Evolutionary conservation across 2,113 vertebrate genomes (phyloP).

Genomic region (Myotis lucifugus): DNA sequence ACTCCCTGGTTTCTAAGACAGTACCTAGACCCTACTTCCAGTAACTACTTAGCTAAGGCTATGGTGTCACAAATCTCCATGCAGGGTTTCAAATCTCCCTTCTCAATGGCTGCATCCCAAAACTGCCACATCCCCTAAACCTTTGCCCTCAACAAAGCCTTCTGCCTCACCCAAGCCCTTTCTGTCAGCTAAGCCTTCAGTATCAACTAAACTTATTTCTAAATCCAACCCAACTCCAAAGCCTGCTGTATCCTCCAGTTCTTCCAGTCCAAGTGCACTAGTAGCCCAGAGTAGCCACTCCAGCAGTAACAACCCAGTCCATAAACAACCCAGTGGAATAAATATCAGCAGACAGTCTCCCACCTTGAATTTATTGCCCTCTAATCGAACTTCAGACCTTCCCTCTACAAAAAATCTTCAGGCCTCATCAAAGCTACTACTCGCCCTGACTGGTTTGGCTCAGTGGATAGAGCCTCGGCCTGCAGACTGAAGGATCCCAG

Average conservation of each 20-base stretch:
- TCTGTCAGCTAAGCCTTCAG: constrained; percentile 85
- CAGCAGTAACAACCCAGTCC: constrained; percentile 81
- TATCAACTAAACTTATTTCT: constrained; percentile 86
- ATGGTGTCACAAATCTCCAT: constrained; percentile 87
- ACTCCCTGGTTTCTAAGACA: constrained; percentile 88
- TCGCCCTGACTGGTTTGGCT: too few relatives aligned
- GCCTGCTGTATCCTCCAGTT: constrained; percentile 84
- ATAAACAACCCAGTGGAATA: constrained; percentile 87
- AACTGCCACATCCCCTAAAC: constrained; percentile 86
- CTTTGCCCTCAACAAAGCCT: constrained; percentile 84
- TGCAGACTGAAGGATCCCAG: too few relatives aligned
- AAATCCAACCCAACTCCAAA: constrained; percentile 85
- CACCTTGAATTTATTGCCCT: constrained; percentile 85
- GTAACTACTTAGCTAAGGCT: constrained; percentile 89
- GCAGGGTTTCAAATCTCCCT: constrained; percentile 90
- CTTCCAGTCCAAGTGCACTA: constrained; percentile 87
- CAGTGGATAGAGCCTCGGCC: too few relatives aligned
- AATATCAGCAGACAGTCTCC: constrained; percentile 88
- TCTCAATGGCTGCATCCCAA: constrained; percentile 88
- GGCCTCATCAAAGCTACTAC: constrained; percentile 75
- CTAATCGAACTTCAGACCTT: constrained; percentile 85
- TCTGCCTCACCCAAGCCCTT: constrained; percentile 85
- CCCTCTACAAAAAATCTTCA: constrained; percentile 87
- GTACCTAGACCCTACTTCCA: constrained; percentile 90
- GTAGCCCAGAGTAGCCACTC: constrained; percentile 87